Percentiles rank a stretch among this genome's conserved stretches.
Conservation (phyloP, 2,113 vertebrate species). For the Tychaedon coryphoeus region DNA sequence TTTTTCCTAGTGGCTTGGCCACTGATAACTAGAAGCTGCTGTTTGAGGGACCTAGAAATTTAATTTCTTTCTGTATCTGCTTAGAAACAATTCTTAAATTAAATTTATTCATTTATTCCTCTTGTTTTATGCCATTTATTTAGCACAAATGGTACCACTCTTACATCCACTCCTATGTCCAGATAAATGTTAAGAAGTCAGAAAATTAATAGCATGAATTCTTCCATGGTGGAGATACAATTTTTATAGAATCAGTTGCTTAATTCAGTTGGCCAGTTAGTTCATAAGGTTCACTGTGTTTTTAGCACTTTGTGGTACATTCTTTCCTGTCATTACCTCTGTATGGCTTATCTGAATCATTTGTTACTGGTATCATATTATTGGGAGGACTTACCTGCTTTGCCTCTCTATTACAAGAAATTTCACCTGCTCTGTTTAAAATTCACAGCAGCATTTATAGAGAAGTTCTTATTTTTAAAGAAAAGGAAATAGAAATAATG, state of each 20-base stretch:
- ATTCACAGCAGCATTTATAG: not conserved
- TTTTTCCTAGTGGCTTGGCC: not conserved
- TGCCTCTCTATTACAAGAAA: not conserved
- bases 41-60: not conserved
- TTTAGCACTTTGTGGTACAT: not conserved
- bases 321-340: not conserved
- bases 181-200: not conserved
- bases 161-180: not conserved
- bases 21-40: not conserved
- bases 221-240: not conserved
- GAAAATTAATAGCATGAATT: not conserved
- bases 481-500: not conserved
- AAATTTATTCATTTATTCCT: not conserved
- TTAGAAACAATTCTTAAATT: not conserved
- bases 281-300: not conserved
- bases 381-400: not conserved
- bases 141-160: not conserved
- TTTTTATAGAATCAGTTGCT: not conserved
- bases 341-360: not conserved
- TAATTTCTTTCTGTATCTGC: not conserved
- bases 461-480: not conserved
- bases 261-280: not conserved
- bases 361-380: not conserved
- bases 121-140: not conserved
- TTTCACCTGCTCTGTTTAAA: not conserved